Evolutionary conservation across 2,113 vertebrate genomes (phyloP).

Genomic region (Eubucco bourcierii): DNA sequence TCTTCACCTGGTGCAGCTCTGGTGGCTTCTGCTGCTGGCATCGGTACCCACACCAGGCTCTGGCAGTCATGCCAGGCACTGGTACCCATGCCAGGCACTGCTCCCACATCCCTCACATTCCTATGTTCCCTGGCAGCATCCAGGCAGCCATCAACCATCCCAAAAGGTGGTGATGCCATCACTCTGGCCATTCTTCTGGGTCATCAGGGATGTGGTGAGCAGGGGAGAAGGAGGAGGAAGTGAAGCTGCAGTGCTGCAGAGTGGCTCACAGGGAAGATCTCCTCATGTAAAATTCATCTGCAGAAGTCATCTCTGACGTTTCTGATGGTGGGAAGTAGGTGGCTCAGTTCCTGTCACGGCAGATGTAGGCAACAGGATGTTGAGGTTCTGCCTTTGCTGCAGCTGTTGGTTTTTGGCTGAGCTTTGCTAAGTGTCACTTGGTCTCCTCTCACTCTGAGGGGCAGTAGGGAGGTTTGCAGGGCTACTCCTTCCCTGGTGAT

Average conservation of each 20-base stretch:
- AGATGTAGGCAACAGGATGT: not conserved
- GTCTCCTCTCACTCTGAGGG: rapidly evolving
- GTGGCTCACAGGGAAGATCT: rapidly evolving
- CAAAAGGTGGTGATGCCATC: rapidly evolving
- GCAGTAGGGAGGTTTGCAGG: not conserved
- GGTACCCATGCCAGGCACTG: not conserved
- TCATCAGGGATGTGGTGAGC: not conserved
- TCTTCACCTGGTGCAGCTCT: not conserved
- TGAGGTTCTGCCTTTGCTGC: slow-evolving; percentile 13
- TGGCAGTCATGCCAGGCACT: not conserved
- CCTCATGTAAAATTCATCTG: slow-evolving; percentile 45
- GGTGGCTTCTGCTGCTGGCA: not conserved
- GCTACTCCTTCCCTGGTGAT: not conserved
- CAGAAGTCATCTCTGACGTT: not conserved
- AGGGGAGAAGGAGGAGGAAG: not conserved
- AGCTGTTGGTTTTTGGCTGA: not conserved
- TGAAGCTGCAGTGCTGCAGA: not conserved
- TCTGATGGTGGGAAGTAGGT: not conserved
- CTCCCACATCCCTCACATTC: rapidly evolving
- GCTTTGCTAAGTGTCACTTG: rapidly evolving
- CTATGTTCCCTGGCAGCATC: not conserved
- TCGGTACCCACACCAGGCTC: not conserved
- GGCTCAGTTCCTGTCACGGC: not conserved
- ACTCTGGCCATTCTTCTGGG: not conserved
- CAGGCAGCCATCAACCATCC: not conserved